Conservation (phyloP, 2,113 vertebrate species). For the Euleptes europaea region DNA sequence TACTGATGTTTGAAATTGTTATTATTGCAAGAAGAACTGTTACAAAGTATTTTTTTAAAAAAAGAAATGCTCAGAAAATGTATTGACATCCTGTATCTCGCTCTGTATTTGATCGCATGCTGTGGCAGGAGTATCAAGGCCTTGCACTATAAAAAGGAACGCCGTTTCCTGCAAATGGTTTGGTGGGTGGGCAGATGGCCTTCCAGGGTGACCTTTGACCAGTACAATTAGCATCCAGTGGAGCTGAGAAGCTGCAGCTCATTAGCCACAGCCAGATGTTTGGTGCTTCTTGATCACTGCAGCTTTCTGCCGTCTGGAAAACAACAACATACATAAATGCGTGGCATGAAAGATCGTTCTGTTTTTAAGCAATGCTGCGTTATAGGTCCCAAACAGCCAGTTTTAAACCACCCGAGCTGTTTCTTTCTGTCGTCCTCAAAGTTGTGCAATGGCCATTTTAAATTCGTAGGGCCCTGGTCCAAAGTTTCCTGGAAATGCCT, state of each 20-base stretch:
- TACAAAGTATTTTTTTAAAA: neutral
- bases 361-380: conserved; percentile 46
- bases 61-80: neutral
- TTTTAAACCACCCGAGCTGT: neutral
- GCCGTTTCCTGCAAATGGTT: conserved; percentile 1
- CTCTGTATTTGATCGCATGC: conserved; percentile 1
- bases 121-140: neutral
- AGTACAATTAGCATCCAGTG: conserved; percentile 54
- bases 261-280: conserved; percentile 66
- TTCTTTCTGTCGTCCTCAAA: neutral
- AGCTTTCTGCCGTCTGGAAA: conserved; percentile 52
- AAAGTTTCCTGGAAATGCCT: neutral
- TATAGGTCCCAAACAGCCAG: neutral
- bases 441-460: neutral
- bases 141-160: conserved; percentile 1
- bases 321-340: conserved; percentile 58
- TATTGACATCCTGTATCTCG: neutral
- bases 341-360: conserved; percentile 51
- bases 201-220: conserved; percentile 60
- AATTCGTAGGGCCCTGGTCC: neutral
- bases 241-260: conserved; percentile 50
- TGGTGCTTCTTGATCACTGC: conserved; percentile 52
- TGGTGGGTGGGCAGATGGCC: conserved; percentile 53
- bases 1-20: neutral
- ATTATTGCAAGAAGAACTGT: neutral